A percentile compares a stretch with the other conserved stretches of the same genome.
Conservation (phyloP, 2,888 invertebrate species). For the Perizoma affinitatum region DNA sequence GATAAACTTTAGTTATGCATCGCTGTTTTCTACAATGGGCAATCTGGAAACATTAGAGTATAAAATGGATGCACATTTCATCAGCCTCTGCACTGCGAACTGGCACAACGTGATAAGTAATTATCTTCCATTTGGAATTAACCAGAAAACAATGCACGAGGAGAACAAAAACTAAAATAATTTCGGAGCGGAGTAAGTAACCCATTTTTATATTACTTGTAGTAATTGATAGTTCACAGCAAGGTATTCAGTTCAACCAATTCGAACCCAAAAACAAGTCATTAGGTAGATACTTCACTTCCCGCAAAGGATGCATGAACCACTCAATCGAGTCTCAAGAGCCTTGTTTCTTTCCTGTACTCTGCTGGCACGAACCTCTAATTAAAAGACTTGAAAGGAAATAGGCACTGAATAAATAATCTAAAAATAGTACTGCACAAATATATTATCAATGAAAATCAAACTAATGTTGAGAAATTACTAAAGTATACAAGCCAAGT, state of each 20-base stretch:
- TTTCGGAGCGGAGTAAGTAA: too few species aligned
- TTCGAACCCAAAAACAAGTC: slow-evolving; percentile 29
- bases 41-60: slow-evolving; percentile 8
- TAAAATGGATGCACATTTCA: slow-evolving; percentile 4
- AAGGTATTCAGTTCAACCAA: not conserved
- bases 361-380: slow-evolving; percentile 11
- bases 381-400: slow-evolving; percentile 1
- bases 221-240: not conserved
- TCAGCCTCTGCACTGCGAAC: slow-evolving; percentile 7
- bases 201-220: not conserved
- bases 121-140: slow-evolving; percentile 3
- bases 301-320: slow-evolving; percentile 41
- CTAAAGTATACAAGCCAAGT: not conserved
- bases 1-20: slow-evolving; percentile 3
- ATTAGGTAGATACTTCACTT: slow-evolving; percentile 30
- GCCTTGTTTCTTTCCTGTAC: slow-evolving; percentile 45
- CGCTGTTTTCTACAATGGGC: slow-evolving; percentile 6
- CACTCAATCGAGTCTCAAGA: slow-evolving; percentile 23
- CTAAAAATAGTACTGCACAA: not conserved
- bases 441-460: slow-evolving; percentile 3
- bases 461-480: slow-evolving; percentile 6
- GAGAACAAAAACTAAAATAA: not conserved
- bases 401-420: not conserved
- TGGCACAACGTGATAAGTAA: slow-evolving; percentile 11
- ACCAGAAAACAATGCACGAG: not conserved